Evolutionary conservation across 2,888 invertebrate genomes (phyloP), one percentile per base, ranked within the genome.

Genomic region (Diaprepes abbreviatus): DNA sequence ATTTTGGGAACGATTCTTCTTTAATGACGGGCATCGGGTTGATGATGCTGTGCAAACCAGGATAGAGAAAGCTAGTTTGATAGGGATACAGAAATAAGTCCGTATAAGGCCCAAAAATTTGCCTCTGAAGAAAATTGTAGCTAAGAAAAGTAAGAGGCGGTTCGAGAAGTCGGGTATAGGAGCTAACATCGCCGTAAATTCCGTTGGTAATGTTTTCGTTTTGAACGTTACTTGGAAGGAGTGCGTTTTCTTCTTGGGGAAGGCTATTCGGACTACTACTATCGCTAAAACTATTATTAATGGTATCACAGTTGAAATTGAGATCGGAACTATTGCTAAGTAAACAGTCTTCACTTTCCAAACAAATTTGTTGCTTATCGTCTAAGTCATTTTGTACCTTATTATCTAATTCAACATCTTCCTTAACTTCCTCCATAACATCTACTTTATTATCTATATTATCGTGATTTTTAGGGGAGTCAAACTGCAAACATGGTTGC

Each of bases 21-120:
- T 78, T 79, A 54, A 79, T 78, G 74, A 78, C 78, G 69, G 80
- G 78, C 77, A 78, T 74, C 28, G 85, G 86, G 79, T 86, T 86
- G 65, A 88, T 85, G 79, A 89, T 89, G 74, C 87, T 88, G 83
- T 89, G 89, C 80, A 89, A 83, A 33, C 89, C 89, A 24, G 89
- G 86, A 85, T 89, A 89, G 67, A 85, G 69, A 62, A 84, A 82
- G 77, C 83, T 83, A 2, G 84, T 85, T 75, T 84, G 83, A 73
- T 84, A 82, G 0, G 85, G 85, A 59, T 81, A 81, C 66, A 79
- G 77, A 28, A 83, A 77, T 58, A 82, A 77, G 60, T 83, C 80
- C 12, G 79, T 76, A 72, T 81, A 82, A 7, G 71, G 70, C 24
- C 79, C 78, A 33, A 81, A 75, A 55, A 81, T 69, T 62, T 78